A percentile compares a stretch with the other conserved stretches of the same genome.
Evolutionary conservation across 2,888 invertebrate genomes (phyloP).

Genomic region (Xanthia icteritia): DNA sequence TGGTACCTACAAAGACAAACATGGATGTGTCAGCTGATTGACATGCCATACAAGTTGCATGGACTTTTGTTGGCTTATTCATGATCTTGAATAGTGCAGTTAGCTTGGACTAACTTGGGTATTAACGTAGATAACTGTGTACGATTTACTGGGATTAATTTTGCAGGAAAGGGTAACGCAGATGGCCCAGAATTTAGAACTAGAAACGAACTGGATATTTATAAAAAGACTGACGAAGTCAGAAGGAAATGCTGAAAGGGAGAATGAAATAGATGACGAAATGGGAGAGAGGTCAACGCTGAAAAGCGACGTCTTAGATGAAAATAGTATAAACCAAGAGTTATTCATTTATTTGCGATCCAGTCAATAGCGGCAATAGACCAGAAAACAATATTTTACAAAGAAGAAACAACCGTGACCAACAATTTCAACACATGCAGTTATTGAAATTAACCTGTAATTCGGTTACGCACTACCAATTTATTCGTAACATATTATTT

Average conservation of each 20-base stretch:
- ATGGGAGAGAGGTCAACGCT: no score
- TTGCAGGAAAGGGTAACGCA: not conserved
- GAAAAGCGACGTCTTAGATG: not conserved
- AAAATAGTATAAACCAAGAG: not conserved
- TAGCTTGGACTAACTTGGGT: not conserved
- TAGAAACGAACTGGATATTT: not conserved
- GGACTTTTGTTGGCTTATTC: conserved; percentile 33
- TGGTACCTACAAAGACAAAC: conserved; percentile 12
- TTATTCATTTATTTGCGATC: not conserved
- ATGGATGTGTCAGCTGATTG: conserved; percentile 36
- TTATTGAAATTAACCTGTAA: conserved; percentile 33
- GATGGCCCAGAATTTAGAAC: not conserved
- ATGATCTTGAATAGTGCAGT: conserved; percentile 13
- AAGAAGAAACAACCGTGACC: conserved; percentile 7
- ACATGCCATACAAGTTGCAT: conserved; percentile 39
- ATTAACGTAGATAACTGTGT: not conserved
- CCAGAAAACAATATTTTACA: not conserved
- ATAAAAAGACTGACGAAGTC: not conserved
- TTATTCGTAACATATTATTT: conserved; percentile 57
- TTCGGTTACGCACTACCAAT: conserved; percentile 45
- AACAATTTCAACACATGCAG: conserved; percentile 6
- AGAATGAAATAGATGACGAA: no score
- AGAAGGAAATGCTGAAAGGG: not conserved
- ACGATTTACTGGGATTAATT: no score
- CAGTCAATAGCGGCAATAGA: not conserved